phyloP scores from a whole-genome alignment of 2,113 vertebrate genomes.

The Peromyscus maniculatus region DNA sequence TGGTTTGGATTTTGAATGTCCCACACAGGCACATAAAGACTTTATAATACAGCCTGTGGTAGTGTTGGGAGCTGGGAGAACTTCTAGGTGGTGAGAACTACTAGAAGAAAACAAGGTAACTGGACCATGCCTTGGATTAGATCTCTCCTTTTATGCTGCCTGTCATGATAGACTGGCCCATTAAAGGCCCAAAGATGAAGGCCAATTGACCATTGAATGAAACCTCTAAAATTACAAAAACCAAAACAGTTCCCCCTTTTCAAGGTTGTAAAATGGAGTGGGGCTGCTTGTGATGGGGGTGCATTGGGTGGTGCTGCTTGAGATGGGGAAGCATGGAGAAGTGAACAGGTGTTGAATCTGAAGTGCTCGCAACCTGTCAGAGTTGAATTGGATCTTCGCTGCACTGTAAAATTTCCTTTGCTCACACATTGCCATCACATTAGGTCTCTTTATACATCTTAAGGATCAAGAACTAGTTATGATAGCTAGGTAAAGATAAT shows the following conservation, averaged over 20 bases:
- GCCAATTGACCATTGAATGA: too few species aligned
- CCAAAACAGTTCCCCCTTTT: not conserved
- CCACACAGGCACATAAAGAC: not conserved
- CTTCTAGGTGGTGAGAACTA: not conserved
- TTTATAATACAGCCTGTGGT: not conserved
- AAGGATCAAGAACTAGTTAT: not conserved
- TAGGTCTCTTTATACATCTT: not conserved
- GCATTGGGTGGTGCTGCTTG: not conserved
- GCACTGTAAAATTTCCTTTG: not conserved
- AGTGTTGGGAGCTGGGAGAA: not conserved
- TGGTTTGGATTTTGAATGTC: not conserved
- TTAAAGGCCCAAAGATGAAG: not conserved
- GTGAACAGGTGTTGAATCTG: not conserved
- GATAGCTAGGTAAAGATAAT: not conserved
- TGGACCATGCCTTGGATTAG: fast-evolving
- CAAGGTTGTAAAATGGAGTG: not conserved
- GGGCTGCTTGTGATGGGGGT: not conserved
- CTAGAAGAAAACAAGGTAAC: not conserved
- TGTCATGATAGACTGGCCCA: not conserved
- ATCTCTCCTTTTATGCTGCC: fast-evolving
- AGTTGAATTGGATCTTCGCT: not conserved
- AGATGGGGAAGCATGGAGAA: not conserved
- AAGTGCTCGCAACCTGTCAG: not conserved
- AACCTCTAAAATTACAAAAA: not conserved
- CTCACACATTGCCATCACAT: not conserved